Base-by-base conservation (phyloP, 2,888 invertebrate genomes). In the Hemicrepidius hirtus region DNA sequence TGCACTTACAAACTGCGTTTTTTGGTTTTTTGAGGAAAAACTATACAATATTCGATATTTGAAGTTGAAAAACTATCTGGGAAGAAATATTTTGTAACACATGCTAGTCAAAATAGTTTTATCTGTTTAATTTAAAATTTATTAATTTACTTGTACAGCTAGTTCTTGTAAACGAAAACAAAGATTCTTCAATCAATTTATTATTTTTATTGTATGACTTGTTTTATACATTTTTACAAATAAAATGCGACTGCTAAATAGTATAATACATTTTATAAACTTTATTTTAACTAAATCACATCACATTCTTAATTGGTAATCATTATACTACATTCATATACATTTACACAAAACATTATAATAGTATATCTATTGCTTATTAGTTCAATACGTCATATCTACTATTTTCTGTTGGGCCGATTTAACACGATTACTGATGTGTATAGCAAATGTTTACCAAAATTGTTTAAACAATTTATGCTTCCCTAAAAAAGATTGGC, bases 271-370 rank as follows among this genome's bases (percentile, higher is more conserved):
- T 73, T 68, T 75, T 77, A 77, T 75, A 75, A 74, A 73, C 75
- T 78, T 80, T n/a, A 80, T 82, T 82, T 75, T 75, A 75, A 82
- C 81, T 82, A 79, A 80, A 84, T 83, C 83, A 84, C 84, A 84
- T 84, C 84, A 84, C 84, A 84, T 82, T 81, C 82, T 81, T 81
- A 72, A 68, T 64, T 50, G 16, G 32, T 72, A 68, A 62, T 72
- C 50, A 46, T 55, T 62, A 71, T 71, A 41, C 68, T 68, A 68
- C 63, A 64, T 68, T 55, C 53, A 67, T 71, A 62, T 67, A 71
- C 63, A 63, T 55, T 66, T 60, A 72, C 72, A 68, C 57, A 67
- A 68, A 64, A 46, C 49, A 41, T 68, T 72, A 68, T 64, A 67
- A 37, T 68, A 62, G 50, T 60, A 32, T 37, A n/a, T 55, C 72